phyloP scores from a whole-genome alignment of 2,113 vertebrate species.

The Vanacampus margaritifer region DNA sequence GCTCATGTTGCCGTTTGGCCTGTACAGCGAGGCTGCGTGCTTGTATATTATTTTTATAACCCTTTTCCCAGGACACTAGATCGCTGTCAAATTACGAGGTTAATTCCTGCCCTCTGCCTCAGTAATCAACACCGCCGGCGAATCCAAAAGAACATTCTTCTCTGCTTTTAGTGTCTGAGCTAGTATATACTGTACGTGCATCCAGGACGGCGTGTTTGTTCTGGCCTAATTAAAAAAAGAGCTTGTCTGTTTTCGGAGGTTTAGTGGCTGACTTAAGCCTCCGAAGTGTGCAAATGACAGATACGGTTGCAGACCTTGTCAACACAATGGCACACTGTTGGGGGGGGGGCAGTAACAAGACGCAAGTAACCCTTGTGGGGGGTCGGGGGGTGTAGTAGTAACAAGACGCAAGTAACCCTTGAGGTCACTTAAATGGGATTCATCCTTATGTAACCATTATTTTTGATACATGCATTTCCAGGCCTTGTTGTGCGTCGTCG shows the following conservation, averaged over 20 bases:
- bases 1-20: not conserved
- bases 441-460: slow-evolving; percentile 38
- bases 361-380: slow-evolving; percentile 36
- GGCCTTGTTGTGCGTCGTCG: slow-evolving; percentile 35
- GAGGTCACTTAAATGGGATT: slow-evolving; percentile 43
- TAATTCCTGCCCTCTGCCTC: slow-evolving; percentile 40
- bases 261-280: slow-evolving; percentile 25
- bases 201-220: slow-evolving; percentile 24
- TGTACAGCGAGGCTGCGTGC: not conserved
- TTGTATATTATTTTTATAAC: slow-evolving; percentile 48
- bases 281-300: slow-evolving; percentile 33
- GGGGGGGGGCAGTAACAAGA: slow-evolving; percentile 42
- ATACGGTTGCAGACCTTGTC: slow-evolving; percentile 19
- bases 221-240: slow-evolving; percentile 47
- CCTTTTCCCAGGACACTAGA: slow-evolving; percentile 43
- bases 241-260: slow-evolving; percentile 34
- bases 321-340: slow-evolving; percentile 25
- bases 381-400: slow-evolving; percentile 44
- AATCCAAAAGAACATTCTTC: slow-evolving; percentile 49
- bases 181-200: slow-evolving; percentile 14
- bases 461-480: slow-evolving; percentile 21
- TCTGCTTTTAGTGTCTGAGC: slow-evolving; percentile 26
- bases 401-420: slow-evolving; percentile 36
- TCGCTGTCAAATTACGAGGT: slow-evolving; percentile 55
- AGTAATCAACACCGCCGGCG: slow-evolving; percentile 54